Evolutionary conservation across 2,113 vertebrate species (phyloP).

Genomic region (Sebastes schlegelii): DNA sequence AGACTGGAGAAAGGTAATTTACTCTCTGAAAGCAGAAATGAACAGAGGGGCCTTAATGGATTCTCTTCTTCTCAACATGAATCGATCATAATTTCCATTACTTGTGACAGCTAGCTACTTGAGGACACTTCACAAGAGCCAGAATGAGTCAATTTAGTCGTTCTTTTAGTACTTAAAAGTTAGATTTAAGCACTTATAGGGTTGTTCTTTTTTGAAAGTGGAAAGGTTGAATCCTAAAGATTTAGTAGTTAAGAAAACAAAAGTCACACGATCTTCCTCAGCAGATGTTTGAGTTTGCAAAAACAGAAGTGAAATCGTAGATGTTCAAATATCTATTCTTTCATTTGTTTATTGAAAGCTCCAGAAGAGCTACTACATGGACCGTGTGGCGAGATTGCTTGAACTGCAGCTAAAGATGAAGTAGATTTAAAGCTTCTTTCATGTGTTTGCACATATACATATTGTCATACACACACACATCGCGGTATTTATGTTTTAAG

Average conservation of each 20-base stretch:
- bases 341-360: neutral
- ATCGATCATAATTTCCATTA: conserved; percentile 61
- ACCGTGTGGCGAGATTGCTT: neutral
- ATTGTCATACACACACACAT: neutral
- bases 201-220: neutral
- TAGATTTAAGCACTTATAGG: neutral
- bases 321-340: neutral
- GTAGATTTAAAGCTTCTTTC: neutral
- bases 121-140: conserved; percentile 29
- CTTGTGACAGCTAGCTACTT: conserved; percentile 29
- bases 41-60: conserved; percentile 61
- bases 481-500: neutral
- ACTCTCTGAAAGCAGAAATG: conserved; percentile 53
- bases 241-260: neutral
- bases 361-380: neutral
- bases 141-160: conserved; percentile 20
- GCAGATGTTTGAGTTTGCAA: neutral
- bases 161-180: conserved; percentile 5
- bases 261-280: neutral
- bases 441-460: neutral
- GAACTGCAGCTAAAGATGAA: neutral
- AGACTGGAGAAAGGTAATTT: conserved; percentile 59
- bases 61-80: conserved; percentile 53
- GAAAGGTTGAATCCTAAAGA: neutral
- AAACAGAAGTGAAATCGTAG: neutral